Evolutionary conservation across 1,140 invertebrate species (phyloP).

Genomic region (Sipha flava): DNA sequence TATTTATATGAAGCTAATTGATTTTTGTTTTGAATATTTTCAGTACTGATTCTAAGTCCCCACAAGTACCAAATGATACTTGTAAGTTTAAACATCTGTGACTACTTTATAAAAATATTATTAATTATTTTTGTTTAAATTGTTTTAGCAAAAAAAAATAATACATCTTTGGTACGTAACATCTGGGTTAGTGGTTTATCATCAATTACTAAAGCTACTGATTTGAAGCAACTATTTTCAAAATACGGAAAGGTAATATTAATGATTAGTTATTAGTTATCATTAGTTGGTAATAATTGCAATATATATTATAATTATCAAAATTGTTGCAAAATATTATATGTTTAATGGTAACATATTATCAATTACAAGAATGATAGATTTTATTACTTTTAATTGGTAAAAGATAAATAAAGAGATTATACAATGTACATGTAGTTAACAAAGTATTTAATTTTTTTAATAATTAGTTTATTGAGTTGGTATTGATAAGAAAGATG

Average conservation of each 20-base stretch:
- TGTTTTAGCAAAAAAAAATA: constrained; percentile 18
- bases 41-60: background rate
- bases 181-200: constrained; percentile 90
- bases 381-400: too few species aligned
- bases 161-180: constrained; percentile 42
- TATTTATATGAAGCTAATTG: background rate
- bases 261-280: background rate
- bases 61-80: background rate
- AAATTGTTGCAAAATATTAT: too few species aligned
- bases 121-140: background rate
- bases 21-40: background rate
- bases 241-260: constrained; percentile 80
- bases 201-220: constrained; percentile 77
- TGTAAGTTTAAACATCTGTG: background rate
- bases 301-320: too few species aligned
- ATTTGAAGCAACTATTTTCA: constrained; percentile 82
- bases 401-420: too few species aligned
- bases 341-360: too few species aligned
- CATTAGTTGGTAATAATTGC: too few species aligned
- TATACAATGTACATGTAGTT: too few species aligned
- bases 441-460: too few species aligned
- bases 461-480: too few species aligned
- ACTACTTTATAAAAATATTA: background rate
- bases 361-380: too few species aligned
- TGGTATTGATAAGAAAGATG: too few species aligned